Conservation (phyloP, 2,888 invertebrate species). For the Ptychoptera contaminata region DNA sequence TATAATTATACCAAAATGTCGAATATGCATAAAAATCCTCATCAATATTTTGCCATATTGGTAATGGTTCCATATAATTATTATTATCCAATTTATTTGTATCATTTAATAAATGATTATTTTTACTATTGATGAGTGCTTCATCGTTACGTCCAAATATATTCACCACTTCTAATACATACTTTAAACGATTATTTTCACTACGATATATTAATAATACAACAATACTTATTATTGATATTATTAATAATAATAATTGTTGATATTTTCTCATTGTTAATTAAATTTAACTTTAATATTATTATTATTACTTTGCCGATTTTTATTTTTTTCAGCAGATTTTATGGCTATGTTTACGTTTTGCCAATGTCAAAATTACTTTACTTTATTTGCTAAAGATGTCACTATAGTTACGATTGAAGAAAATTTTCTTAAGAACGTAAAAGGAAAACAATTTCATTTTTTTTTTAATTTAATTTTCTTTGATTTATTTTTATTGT, state of each 20-base stretch:
- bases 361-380: too few species aligned
- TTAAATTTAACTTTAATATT: background rate
- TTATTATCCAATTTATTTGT: conserved; percentile 9
- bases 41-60: conserved; percentile 43
- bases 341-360: too few species aligned
- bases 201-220: conserved; percentile 68
- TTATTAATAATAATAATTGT: conserved; percentile 53
- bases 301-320: too few species aligned
- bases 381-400: too few species aligned
- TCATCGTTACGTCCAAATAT: conserved; percentile 51
- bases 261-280: conserved; percentile 67
- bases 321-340: too few species aligned
- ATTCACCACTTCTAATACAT: conserved; percentile 71
- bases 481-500: too few species aligned
- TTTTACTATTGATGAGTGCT: conserved; percentile 20
- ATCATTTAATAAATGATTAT: conserved; percentile 18
- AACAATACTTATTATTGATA: conserved; percentile 55
- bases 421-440: too few species aligned
- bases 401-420: too few species aligned
- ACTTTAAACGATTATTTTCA: conserved; percentile 68
- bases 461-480: too few species aligned
- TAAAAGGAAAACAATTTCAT: too few species aligned
- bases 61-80: conserved; percentile 34
- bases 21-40: conserved; percentile 41
- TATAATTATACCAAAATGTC: conserved; percentile 37